Percentiles rank a stretch among this genome's conserved stretches.
phyloP scores from a whole-genome alignment of 2,888 invertebrate species.

The Sesia bembeciformis region DNA sequence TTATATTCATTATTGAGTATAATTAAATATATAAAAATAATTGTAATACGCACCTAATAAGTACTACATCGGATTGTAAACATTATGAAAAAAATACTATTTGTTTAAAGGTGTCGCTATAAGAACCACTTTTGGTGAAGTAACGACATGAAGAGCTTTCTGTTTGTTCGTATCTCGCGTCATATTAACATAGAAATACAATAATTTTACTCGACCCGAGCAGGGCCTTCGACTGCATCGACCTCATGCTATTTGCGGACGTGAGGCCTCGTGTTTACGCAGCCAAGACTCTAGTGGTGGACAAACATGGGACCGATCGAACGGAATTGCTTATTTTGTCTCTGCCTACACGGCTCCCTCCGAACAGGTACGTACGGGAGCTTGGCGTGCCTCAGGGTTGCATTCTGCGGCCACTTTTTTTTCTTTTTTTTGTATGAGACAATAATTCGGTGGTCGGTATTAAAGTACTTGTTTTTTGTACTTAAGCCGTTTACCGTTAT shows the following conservation, averaged over 20 bases:
- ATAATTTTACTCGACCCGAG: conserved; percentile 38
- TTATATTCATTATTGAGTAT: too few relatives aligned
- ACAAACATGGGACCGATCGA: conserved; percentile 70
- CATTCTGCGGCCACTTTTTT: conserved; percentile 35
- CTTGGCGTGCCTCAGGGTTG: conserved; percentile 47
- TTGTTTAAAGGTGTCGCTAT: conserved; percentile 17
- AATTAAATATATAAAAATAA: too few relatives aligned
- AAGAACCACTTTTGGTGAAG: conserved; percentile 18
- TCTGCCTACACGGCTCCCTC: conserved; percentile 66
- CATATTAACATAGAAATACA: conserved; percentile 26
- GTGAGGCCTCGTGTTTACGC: conserved; percentile 67
- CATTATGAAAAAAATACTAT: neutral
- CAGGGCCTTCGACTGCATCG: conserved; percentile 54
- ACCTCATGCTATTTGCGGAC: conserved; percentile 69
- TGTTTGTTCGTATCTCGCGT: conserved; percentile 31
- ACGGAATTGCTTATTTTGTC: conserved; percentile 74
- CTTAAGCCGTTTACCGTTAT: conserved; percentile 48
- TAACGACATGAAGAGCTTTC: conserved; percentile 24
- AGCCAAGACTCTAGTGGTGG: conserved; percentile 72
- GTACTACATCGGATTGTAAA: too few relatives aligned
- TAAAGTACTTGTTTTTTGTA: conserved; percentile 40
- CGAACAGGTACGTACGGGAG: conserved; percentile 50
- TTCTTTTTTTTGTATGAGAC: conserved; percentile 37
- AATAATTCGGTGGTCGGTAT: conserved; percentile 48
- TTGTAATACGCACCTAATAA: too few relatives aligned